Evolutionary conservation across 1,140 invertebrate species (phyloP).

Genomic region (Scaptomyza graminum): DNA sequence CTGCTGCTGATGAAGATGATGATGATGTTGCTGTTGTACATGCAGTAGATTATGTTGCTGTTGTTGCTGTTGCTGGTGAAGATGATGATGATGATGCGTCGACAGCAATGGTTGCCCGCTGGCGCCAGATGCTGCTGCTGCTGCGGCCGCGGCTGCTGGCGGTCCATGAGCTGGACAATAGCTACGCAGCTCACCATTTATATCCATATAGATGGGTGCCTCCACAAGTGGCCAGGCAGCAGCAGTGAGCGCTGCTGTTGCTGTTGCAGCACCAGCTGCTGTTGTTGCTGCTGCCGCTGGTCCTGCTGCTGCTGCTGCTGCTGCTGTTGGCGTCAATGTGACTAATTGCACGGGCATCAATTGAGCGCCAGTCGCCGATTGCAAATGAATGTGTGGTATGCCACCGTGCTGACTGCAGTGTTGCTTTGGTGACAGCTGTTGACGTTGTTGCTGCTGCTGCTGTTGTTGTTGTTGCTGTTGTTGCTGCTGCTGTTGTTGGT

Average conservation of each 20-base stretch:
- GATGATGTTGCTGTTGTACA: conserved; percentile 31
- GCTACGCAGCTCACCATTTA: conserved; percentile 76
- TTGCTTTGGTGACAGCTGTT: conserved; percentile 43
- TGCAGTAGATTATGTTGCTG: conserved; percentile 23
- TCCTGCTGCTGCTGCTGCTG: conserved; percentile 31
- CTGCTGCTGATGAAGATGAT: conserved; percentile 33
- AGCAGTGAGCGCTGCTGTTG: conserved; percentile 17
- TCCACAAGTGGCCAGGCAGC: conserved; percentile 73
- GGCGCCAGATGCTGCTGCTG: conserved; percentile 55
- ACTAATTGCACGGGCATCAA: conserved; percentile 69
- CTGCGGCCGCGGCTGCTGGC: conserved; percentile 47
- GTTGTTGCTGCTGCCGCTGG: conserved; percentile 29
- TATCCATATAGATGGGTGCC: conserved; percentile 77
- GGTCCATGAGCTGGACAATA: conserved; percentile 80
- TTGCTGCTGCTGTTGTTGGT: conserved; percentile 48
- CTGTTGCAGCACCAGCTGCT: conserved; percentile 29
- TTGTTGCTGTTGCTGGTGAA: conserved; percentile 51
- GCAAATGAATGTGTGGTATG: conserved; percentile 71
- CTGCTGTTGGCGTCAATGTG: conserved; percentile 52
- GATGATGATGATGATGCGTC: conserved; percentile 46
- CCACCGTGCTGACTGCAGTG: conserved; percentile 64
- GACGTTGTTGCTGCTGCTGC: conserved; percentile 47
- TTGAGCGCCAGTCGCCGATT: conserved; percentile 51
- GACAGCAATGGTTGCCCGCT: conserved; percentile 41
- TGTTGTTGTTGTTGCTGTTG: conserved; percentile 49